These are phyloP conservation scores for Zaprionus lineosus DNA, from an alignment of 2,888 invertebrate genomes.

Conservation along the genomic window DNA sequence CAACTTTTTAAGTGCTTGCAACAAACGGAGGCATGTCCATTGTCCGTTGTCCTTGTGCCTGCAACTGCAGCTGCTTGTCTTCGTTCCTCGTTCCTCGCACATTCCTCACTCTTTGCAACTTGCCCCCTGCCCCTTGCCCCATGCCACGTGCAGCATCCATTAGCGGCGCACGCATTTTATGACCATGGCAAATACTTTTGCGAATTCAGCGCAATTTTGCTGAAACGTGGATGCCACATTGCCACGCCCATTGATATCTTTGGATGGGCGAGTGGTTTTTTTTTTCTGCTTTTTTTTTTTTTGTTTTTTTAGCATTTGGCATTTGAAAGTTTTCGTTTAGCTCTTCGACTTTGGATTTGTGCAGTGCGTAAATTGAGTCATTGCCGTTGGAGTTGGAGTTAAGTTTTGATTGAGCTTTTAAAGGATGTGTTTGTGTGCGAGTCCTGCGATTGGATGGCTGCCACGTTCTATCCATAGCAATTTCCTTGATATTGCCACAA, in stretches of 20 bases:
- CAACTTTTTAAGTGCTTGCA: slow-evolving; percentile 55
- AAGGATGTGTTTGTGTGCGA: slow-evolving; percentile 45
- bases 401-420: slow-evolving; percentile 75
- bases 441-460: slow-evolving; percentile 26
- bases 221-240: too few relatives aligned
- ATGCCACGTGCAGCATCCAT: background rate
- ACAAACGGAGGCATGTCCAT: background rate
- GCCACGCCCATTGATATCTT: too few relatives aligned
- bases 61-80: slow-evolving; percentile 15
- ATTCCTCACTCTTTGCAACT: too few relatives aligned
- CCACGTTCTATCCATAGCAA: slow-evolving; percentile 45
- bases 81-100: too few relatives aligned
- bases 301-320: slow-evolving; percentile 20
- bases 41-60: slow-evolving; percentile 30
- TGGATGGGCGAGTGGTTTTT: background rate
- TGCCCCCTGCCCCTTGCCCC: too few relatives aligned
- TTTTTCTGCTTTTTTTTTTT: background rate
- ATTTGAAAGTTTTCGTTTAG: slow-evolving; percentile 47
- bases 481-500: slow-evolving; percentile 34
- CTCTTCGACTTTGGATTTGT: slow-evolving; percentile 24
- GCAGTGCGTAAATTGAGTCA: slow-evolving; percentile 62
- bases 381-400: slow-evolving; percentile 32
- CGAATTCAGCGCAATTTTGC: slow-evolving; percentile 20
- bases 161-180: slow-evolving; percentile 47
- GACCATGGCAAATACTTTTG: slow-evolving; percentile 36